These are phyloP conservation scores for Ophion ellenae DNA, from an alignment of 2,888 invertebrate genomes.

Conservation along the genomic window DNA sequence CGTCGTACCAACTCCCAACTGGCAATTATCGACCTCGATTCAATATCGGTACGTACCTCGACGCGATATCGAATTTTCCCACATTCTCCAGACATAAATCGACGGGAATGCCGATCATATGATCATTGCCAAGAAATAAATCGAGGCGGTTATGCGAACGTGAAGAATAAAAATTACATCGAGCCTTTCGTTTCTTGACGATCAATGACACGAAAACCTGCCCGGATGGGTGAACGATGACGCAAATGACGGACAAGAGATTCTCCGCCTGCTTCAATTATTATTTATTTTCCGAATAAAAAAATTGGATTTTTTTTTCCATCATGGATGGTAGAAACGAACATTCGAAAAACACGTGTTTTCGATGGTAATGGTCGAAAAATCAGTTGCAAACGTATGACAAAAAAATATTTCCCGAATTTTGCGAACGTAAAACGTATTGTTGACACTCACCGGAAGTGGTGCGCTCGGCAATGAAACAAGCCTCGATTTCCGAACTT, in stretches of 20 bases:
- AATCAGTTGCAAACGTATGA: background rate
- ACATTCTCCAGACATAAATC: background rate
- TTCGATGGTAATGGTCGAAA: background rate
- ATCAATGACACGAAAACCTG: background rate
- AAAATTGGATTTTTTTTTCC: background rate
- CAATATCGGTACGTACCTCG: background rate
- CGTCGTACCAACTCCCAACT: slow-evolving; percentile 8
- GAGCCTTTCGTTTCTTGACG: background rate
- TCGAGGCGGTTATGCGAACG: background rate
- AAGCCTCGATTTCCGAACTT: background rate
- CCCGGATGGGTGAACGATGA: background rate
- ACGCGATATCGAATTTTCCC: background rate
- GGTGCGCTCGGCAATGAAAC: background rate
- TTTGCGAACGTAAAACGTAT: background rate
- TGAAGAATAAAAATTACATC: background rate
- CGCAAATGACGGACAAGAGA: background rate
- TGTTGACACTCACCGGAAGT: slow-evolving; percentile 3
- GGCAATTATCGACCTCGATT: slow-evolving; percentile 54
- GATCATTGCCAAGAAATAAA: slow-evolving; percentile 1
- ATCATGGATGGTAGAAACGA: background rate
- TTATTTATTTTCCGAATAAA: background rate
- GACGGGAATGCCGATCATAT: background rate
- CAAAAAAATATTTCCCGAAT: background rate
- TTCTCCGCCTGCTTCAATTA: background rate
- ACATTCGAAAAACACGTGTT: background rate